A percentile compares a stretch with the other conserved stretches of the same genome.
These are phyloP conservation scores for Bergia puertoricense DNA, from an alignment of 92 coral and sea anemone genomes.

Conservation along the genomic window DNA sequence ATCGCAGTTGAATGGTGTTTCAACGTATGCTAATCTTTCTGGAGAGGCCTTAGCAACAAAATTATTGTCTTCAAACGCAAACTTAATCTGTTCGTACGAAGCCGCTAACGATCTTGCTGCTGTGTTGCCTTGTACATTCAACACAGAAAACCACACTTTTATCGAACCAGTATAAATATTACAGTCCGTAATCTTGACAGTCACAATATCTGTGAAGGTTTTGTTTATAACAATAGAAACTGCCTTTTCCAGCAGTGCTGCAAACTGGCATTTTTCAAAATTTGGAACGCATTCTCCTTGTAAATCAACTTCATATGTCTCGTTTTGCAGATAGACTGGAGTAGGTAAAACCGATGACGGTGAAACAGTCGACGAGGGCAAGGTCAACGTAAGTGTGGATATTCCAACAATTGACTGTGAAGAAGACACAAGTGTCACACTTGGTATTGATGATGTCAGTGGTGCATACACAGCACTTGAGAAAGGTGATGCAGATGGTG, in stretches of 20 bases:
- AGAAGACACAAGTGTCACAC: neutral
- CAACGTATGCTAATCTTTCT: neutral
- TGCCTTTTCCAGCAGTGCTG: constrained; percentile 7
- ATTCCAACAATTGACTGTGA: neutral
- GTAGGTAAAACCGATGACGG: constrained; percentile 9
- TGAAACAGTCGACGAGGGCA: neutral
- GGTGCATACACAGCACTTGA: neutral
- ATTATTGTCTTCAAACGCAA: constrained; percentile 1
- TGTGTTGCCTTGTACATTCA: neutral
- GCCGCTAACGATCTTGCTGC: neutral
- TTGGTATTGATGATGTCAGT: neutral
- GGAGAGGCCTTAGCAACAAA: constrained; percentile 17
- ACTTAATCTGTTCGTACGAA: neutral
- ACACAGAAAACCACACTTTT: constrained; percentile 9
- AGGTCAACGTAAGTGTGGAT: neutral
- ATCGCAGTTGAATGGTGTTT: constrained; percentile 13
- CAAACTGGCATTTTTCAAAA: constrained; percentile 31
- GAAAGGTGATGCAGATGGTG: neutral
- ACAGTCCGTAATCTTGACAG: neutral
- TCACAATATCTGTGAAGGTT: neutral
- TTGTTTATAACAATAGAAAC: neutral
- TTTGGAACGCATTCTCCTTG: constrained; percentile 21
- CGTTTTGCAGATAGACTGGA: neutral
- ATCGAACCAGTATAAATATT: neutral
- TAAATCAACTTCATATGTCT: constrained; percentile 21